These are phyloP conservation scores for Eupithecia exiguata DNA, from an alignment of 2,888 invertebrate genomes.

Conservation along the genomic window DNA sequence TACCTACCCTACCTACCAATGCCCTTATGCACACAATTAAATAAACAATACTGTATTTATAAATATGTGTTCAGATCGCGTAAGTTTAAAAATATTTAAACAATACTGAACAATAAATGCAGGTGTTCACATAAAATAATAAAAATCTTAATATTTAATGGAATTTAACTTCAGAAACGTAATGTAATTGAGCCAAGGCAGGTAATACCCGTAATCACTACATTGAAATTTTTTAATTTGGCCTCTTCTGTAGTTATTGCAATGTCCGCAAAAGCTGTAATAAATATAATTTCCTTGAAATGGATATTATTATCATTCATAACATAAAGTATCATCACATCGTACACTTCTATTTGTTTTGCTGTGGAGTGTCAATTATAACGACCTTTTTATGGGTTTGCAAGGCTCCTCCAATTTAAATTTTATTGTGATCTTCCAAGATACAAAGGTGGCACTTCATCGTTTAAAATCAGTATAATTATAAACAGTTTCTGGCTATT, in stretches of 20 bases:
- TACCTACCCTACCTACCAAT: neutral
- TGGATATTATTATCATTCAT: neutral
- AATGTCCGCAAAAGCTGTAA: slow-evolving; percentile 9
- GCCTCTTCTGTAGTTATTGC: neutral
- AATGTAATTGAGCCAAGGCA: neutral
- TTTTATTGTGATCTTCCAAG: slow-evolving; percentile 15
- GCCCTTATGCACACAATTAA: too few relatives aligned
- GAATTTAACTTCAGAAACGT: neutral
- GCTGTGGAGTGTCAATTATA: slow-evolving; percentile 35
- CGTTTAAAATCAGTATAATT: neutral
- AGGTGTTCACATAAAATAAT: neutral
- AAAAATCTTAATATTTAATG: neutral
- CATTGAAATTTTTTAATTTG: neutral
- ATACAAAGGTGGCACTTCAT: neutral
- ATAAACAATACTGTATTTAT: too few relatives aligned
- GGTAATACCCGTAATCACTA: neutral
- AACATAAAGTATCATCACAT: slow-evolving; percentile 5
- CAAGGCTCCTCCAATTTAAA: slow-evolving; percentile 36
- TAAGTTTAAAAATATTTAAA: too few relatives aligned
- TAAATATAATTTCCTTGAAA: slow-evolving; percentile 10
- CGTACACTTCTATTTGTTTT: slow-evolving; percentile 22
- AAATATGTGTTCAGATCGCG: too few relatives aligned
- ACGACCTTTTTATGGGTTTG: slow-evolving; percentile 35
- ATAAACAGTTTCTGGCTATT: neutral
- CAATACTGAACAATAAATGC: neutral